Evolutionary conservation across 2,113 vertebrate species (phyloP), one percentile per base, ranked within the genome.

Genomic region (Epinephelus cyanopodus): DNA sequence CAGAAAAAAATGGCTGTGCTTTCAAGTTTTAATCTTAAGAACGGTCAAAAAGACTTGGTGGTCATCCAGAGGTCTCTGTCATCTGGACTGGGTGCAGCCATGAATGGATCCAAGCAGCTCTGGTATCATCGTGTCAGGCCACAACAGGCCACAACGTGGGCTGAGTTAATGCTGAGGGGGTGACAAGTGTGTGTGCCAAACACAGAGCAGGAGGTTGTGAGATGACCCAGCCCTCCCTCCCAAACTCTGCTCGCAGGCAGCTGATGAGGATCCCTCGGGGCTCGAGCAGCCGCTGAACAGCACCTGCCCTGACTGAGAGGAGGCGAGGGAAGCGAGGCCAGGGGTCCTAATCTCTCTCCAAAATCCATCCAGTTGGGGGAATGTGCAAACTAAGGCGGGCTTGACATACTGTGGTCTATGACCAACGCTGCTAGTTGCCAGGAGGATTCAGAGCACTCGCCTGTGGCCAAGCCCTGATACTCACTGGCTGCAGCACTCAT

Each of bases 191-290:
- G 39, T 48, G 68, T 82, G 86, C 92, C 86, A 91, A 87, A 81
- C 62, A 53, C 75, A 67, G 82, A 87, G 90, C 83, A 69, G 75
- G 75, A 74, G 88, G 84, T 67, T 74, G 61, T 74, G 74, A 70
- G 67, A 80, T 75, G 45, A 81, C 81, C 66, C 42, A 81, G 47
- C 73, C 73, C 73, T 80, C 62, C 77, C 74, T 80, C 64, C 63
- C 64, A 23, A 73, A 85, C 57, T 62, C 79, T 50, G 67, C 77
- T 68, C 19, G 54, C 74, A 74, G 77, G 87, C 92, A 94, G 93
- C 89, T 89, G 91, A 92, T 84, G 82, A 86, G 64, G 48, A 83
- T 72, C 86, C 89, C 62, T 69, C 21, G 10, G 85, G 90, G 87
- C 74, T 81, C 10, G 8, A 48, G 52, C 63, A 18, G 79, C 65